phyloP scores from a whole-genome alignment of 2,113 vertebrate genomes.

The Zonotrichia leucophrys region DNA sequence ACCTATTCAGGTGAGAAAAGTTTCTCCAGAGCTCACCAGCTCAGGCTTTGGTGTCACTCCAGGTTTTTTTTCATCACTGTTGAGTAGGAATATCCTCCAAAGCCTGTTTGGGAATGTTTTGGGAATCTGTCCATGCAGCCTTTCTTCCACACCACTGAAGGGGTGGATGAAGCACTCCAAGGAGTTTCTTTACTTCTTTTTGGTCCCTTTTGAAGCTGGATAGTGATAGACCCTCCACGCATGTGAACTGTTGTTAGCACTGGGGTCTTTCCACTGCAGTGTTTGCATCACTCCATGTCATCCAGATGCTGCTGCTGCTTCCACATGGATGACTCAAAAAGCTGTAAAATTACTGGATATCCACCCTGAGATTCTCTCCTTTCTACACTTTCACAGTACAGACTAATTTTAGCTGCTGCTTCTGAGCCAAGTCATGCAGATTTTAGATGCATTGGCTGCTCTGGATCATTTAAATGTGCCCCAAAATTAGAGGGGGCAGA shows the following conservation, averaged over 20 bases:
- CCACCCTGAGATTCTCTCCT: background rate
- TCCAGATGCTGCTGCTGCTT: background rate
- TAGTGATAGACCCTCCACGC: background rate
- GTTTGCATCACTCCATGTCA: background rate
- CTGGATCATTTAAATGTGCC: background rate
- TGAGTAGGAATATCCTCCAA: background rate
- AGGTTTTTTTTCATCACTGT: background rate
- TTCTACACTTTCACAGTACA: background rate
- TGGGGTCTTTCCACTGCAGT: background rate
- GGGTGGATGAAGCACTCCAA: background rate
- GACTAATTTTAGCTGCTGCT: background rate
- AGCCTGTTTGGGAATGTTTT: background rate
- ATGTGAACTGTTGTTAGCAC: background rate
- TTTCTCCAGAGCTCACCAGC: background rate
- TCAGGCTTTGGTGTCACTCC: background rate
- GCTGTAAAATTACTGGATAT: constrained; percentile 1
- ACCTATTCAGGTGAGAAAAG: background rate
- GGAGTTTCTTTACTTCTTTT: background rate
- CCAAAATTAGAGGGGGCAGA: background rate
- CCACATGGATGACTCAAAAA: constrained; percentile 17
- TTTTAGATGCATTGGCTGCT: background rate
- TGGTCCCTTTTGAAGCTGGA: background rate
- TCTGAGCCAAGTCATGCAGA: fast-evolving
- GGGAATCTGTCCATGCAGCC: background rate
- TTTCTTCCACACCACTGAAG: background rate